Conservation (phyloP, 2,888 invertebrate species). For the Kryphioiulus occultus region DNA sequence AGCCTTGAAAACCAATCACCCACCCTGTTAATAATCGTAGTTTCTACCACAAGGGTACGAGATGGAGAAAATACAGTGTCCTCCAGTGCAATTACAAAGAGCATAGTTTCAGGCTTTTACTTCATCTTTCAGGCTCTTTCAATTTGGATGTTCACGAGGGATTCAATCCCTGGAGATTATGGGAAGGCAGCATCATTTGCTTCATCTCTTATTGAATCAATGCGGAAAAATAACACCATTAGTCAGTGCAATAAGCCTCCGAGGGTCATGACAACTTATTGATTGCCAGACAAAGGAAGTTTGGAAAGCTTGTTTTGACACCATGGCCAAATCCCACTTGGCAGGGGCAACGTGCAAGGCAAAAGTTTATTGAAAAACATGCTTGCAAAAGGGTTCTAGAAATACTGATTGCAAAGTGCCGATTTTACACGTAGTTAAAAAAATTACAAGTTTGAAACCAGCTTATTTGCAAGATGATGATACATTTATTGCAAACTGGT, state of each 20-base stretch:
- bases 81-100: background rate
- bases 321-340: background rate
- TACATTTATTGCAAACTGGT: too few species aligned
- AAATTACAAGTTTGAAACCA: too few species aligned
- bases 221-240: background rate
- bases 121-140: background rate
- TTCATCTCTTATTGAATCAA: constrained; percentile 23
- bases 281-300: background rate
- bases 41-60: background rate
- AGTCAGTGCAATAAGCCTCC: constrained; percentile 24
- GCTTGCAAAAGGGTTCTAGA: too few species aligned
- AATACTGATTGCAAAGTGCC: too few species aligned
- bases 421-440: too few species aligned
- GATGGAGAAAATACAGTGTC: background rate
- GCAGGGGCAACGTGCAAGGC: too few species aligned
- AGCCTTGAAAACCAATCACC: background rate
- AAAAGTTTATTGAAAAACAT: too few species aligned
- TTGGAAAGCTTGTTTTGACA: background rate
- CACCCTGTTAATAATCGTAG: background rate
- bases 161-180: background rate
- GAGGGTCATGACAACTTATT: background rate
- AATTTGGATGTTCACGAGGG: background rate
- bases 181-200: background rate
- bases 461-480: too few species aligned
- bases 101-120: background rate